Conservation (phyloP, 2,113 vertebrate genomes). For the Garra rufa region DNA sequence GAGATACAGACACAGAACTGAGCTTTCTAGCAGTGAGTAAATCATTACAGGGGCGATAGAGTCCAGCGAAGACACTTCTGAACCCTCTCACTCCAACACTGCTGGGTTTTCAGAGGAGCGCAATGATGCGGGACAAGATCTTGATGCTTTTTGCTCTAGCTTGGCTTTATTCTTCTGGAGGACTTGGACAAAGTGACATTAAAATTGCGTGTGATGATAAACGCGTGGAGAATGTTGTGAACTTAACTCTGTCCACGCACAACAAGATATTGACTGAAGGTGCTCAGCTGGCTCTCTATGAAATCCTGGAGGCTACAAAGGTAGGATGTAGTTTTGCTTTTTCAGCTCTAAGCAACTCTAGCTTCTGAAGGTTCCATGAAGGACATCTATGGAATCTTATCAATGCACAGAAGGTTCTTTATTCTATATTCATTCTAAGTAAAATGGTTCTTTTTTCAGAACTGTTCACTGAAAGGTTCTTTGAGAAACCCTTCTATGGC, state of each 20-base stretch:
- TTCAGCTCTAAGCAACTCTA: background rate
- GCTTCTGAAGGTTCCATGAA: background rate
- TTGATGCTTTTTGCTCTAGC: constrained; percentile 42
- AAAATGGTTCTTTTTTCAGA: background rate
- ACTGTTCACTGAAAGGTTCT: background rate
- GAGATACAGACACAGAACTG: constrained; percentile 24
- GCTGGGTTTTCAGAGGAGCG: constrained; percentile 16
- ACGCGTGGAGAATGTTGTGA: constrained; percentile 42
- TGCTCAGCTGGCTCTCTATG: constrained; percentile 58
- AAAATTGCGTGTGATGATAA: constrained; percentile 55
- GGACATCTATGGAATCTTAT: background rate
- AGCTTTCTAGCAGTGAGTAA: constrained; percentile 43
- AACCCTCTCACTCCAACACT: constrained; percentile 7
- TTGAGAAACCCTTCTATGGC: background rate
- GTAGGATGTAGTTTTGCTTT: constrained; percentile 32
- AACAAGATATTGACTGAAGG: constrained; percentile 53
- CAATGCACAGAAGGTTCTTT: background rate
- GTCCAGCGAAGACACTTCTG: constrained; percentile 16
- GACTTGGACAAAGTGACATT: constrained; percentile 4
- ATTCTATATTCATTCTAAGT: too few relatives aligned
- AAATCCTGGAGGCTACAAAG: constrained; percentile 56
- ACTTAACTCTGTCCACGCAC: constrained; percentile 34
- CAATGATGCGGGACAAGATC: constrained; percentile 49
- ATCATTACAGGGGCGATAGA: constrained; percentile 46
- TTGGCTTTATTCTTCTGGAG: constrained; percentile 43